A percentile compares a stretch with the other conserved stretches of the same genome.
phyloP scores from a whole-genome alignment of 2,113 vertebrate species.

The Hypocryptadius cinnamomeus region DNA sequence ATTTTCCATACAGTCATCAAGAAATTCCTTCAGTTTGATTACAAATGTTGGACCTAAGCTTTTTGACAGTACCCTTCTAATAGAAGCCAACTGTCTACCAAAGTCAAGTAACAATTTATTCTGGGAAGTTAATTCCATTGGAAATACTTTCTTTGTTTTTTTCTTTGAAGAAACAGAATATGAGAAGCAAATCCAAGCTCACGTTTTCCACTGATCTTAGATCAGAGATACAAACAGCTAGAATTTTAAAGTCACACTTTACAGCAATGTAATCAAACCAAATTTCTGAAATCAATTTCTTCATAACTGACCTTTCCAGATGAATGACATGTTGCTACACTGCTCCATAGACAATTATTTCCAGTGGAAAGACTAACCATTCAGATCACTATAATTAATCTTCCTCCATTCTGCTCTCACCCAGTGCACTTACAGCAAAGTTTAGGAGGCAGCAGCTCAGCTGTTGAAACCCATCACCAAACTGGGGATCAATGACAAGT shows the following conservation, averaged over 20 bases:
- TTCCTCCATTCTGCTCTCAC: not conserved
- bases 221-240: not conserved
- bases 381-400: slow-evolving; percentile 55
- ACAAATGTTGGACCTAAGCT: not conserved
- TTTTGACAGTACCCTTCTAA: not conserved
- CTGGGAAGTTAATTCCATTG: not conserved
- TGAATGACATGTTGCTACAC: slow-evolving; percentile 8
- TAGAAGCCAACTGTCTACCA: not conserved
- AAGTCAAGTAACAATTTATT: not conserved
- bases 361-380: slow-evolving; percentile 42
- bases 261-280: not conserved
- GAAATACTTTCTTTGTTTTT: not conserved
- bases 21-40: not conserved
- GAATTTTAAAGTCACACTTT: not conserved
- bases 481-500: not conserved
- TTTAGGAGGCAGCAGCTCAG: not conserved
- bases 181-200: not conserved
- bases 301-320: slow-evolving; percentile 57
- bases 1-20: not conserved
- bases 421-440: not conserved
- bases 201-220: not conserved
- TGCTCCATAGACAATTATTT: not conserved
- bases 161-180: not conserved
- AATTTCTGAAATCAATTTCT: slow-evolving; percentile 59
- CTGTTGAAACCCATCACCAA: not conserved